Base-by-base conservation (phyloP, 2,888 invertebrate genomes). In the Tipula lateralis region DNA sequence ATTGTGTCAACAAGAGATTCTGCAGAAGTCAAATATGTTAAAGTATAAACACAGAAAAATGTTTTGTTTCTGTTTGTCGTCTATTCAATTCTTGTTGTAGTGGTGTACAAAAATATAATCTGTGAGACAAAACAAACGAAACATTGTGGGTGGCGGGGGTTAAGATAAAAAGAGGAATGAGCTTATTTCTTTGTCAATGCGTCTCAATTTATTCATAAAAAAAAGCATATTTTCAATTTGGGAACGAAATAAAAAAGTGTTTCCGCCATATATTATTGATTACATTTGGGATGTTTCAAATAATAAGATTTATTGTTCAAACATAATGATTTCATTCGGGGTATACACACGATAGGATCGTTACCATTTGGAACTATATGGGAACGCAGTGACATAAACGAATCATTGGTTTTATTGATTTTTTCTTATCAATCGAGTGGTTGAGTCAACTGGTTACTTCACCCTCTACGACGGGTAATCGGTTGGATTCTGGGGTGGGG, bases 1-100 rank as follows among this genome's bases (percentile, higher is more conserved):
- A 24, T 66, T 66, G 66, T 66, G 66, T 66, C 66, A 66, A 66
- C 66, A 66, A 66, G 66, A 24, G 66, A 66, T 66, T 66, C 24
- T 66, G 66, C 24, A 66, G 66, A 66, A 66, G 24, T 66, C 24
- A 66, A 66, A 66, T 66, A 24, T 66, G 66, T 24, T 24, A 66
- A 24, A 3, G 24, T 9, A 66, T 12, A 66, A 1, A 66, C 9
- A 66, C 7, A n/a, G 50, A 50, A 50, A 50, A 5, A 50, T 50
- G 50, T 19, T 50, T 50, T 50, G 19, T 50, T 19, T 50, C 50
- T 50, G 50, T n/a, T n/a, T n/a, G 2, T 39, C 39, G 39, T 12
- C 39, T 39, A 39, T 39, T 39, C 39, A 13, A 39, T 9, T 39
- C 39, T 6, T 50, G 16, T 50, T 50, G 50, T 19, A 19, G 5